A percentile compares a stretch with the other conserved stretches of the same genome.
These are phyloP conservation scores for Seira ritae DNA, from an alignment of 2,888 invertebrate species.

Conservation along the genomic window DNA sequence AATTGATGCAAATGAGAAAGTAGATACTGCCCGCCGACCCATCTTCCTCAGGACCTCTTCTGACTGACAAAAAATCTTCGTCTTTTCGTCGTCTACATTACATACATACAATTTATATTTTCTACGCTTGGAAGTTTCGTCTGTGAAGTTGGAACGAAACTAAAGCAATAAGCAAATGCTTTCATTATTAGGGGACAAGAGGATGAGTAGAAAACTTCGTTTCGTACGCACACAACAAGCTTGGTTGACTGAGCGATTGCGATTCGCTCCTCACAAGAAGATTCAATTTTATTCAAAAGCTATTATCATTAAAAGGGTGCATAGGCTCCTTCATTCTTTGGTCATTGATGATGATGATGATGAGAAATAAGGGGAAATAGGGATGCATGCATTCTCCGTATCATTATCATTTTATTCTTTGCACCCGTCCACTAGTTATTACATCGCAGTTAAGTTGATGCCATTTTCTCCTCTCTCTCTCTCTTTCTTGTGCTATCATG, in stretches of 20 bases:
- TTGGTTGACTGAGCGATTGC: neutral
- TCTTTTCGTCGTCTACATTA: neutral
- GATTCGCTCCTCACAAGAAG: conserved; percentile 48
- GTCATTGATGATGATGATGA: conserved; percentile 35
- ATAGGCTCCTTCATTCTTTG: conserved; percentile 56
- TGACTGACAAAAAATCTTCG: neutral
- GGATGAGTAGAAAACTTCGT: too few species aligned
- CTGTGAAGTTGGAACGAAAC: neutral
- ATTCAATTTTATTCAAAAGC: conserved; percentile 67
- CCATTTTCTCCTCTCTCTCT: conserved; percentile 17
- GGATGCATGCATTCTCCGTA: conserved; percentile 65
- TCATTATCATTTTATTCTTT: conserved; percentile 60
- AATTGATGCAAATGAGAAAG: conserved; percentile 46
- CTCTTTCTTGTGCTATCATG: neutral
- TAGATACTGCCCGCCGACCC: neutral
- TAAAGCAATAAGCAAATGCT: neutral
- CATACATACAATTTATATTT: too few species aligned
- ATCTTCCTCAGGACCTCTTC: neutral
- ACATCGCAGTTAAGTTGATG: conserved; percentile 22
- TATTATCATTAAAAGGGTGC: conserved; percentile 67
- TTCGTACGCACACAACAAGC: neutral
- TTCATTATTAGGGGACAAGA: neutral
- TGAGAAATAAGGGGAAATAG: conserved; percentile 61
- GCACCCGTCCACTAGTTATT: conserved; percentile 48
- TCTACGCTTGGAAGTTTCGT: neutral